Base-by-base conservation (phyloP, 64 coral and sea anemone species). In the Montipora foliosa region DNA sequence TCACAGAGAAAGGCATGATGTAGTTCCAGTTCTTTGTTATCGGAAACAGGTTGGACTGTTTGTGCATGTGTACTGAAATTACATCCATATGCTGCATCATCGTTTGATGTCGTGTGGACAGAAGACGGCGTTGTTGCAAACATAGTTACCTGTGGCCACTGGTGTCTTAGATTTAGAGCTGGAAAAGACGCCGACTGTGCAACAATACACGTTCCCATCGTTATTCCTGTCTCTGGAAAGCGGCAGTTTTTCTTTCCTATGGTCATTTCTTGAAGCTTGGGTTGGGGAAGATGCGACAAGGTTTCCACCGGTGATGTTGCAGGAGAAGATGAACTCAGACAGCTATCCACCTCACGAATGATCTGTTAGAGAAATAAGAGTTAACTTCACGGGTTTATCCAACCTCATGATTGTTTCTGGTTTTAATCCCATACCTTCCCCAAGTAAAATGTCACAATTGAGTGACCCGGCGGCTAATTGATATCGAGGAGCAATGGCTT, bases 1-100 rank as follows among this genome's bases (percentile, higher is more conserved):
- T 96, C 95, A 66, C 95, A 96, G 51, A 75, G 95, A 79, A 96
- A 94, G 20, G 7, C 7, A 50, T 70, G 45, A 68, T 50, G 49
- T 48, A 86, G 8, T 86, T 86, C 82, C 44, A 86, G 62, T 71
- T 86, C 82, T 17, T 68, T 71, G 3, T 47, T 45, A 51, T 17
- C 46, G 14, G 82, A 71, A 64, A 49, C 67, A 51, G 64, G 10
- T 19, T 66, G 66, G 46, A 72, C 50, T 44, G 62, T 19, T 50
- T 86, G 82, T 49, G 44, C 76, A 48, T 47, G 62, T 22, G 82
- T 21, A 13, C 5, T 22, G 66, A 51, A 86, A 71, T 19, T 16
- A 49, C 70, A 72, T 2, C 3, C 64, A 0, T 6, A 22, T 2
- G 17, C 46, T 0, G 14, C 60, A 14, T 15, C 60, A 12, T 20